These are phyloP conservation scores for Edolisoma coerulescens DNA, from an alignment of 2,113 vertebrate species.

Conservation along the genomic window DNA sequence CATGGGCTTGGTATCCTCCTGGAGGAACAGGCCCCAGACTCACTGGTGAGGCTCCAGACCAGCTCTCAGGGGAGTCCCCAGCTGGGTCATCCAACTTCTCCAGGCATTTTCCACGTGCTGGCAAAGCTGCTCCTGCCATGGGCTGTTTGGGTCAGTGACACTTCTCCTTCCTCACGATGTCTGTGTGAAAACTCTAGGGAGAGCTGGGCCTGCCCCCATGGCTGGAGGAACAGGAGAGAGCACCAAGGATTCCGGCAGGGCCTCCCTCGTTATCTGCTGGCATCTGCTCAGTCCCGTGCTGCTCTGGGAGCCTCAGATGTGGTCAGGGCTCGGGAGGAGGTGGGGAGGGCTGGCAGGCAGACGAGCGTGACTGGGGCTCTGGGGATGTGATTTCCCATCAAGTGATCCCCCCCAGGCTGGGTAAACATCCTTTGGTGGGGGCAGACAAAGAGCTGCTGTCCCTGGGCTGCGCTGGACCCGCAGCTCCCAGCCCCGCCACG, in stretches of 20 bases:
- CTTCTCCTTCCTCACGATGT: background rate
- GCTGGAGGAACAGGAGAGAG: background rate
- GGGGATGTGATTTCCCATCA: background rate
- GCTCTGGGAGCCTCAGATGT: conserved; percentile 23
- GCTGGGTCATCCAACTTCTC: background rate
- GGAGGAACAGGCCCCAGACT: background rate
- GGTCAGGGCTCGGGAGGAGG: background rate
- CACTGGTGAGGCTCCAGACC: background rate
- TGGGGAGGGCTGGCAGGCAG: conserved; percentile 9
- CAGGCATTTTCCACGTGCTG: background rate
- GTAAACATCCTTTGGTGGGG: background rate
- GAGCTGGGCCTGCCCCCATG: background rate
- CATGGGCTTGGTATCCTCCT: background rate
- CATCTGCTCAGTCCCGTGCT: background rate
- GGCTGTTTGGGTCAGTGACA: background rate
- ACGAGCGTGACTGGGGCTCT: background rate
- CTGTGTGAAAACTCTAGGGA: background rate
- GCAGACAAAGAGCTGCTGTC: background rate
- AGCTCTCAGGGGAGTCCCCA: background rate
- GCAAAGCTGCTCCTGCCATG: background rate
- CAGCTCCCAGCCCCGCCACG: background rate
- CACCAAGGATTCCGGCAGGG: background rate
- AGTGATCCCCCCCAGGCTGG: background rate
- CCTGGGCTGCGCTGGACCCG: background rate
- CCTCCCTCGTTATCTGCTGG: background rate